Evolutionary conservation across 2,797 vertebrate genomes (phyloP).

Genomic region (Malacoraja senta): DNA sequence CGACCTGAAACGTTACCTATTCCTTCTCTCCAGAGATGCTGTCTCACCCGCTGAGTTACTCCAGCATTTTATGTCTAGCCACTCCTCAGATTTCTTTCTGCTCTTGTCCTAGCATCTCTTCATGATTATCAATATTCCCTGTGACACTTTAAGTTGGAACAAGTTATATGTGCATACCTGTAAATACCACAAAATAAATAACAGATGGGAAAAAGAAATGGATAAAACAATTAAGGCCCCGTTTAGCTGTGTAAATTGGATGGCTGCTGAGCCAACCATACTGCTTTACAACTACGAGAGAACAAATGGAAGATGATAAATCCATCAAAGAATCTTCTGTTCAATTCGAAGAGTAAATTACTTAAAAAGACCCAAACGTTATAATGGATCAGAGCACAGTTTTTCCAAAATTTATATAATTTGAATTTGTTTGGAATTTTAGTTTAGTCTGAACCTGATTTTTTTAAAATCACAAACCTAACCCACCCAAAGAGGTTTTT

Average conservation of each 20-base stretch:
- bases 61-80: too few relatives aligned
- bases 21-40: too few relatives aligned
- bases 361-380: background rate
- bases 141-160: too few relatives aligned
- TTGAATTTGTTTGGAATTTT: background rate
- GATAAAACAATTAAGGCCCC: background rate
- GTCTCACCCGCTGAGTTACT: too few relatives aligned
- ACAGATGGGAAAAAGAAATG: background rate
- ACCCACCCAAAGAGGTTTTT: background rate
- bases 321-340: background rate
- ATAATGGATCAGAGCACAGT: background rate
- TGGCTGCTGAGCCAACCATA: background rate
- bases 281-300: too few relatives aligned
- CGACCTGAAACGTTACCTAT: too few relatives aligned
- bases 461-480: background rate
- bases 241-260: background rate
- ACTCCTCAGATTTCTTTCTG: too few relatives aligned
- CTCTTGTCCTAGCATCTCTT: too few relatives aligned
- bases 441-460: background rate
- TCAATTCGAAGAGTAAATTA: background rate
- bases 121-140: too few relatives aligned
- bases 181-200: background rate
- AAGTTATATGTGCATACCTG: too few relatives aligned
- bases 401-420: background rate
- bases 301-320: background rate